A percentile compares a stretch with the other conserved stretches of the same genome.
These are phyloP conservation scores for Frieseomelitta varia DNA, from an alignment of 1,140 invertebrate genomes.

Conservation along the genomic window DNA sequence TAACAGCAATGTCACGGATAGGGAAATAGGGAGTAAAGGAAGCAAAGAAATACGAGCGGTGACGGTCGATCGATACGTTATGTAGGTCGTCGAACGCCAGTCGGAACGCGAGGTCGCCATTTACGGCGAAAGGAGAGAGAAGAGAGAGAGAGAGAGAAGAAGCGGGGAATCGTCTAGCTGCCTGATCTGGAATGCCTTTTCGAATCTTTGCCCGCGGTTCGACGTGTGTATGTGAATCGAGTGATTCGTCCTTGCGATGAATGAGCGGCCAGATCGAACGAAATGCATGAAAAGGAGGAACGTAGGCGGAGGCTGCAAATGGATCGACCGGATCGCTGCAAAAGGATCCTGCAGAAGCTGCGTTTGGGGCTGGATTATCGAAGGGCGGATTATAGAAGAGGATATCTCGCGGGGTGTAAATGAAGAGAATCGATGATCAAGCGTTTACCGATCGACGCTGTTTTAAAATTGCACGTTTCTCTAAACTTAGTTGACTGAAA, in stretches of 20 bases:
- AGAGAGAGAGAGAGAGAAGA: neutral
- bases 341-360: neutral
- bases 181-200: slow-evolving; percentile 30
- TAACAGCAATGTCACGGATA: slow-evolving; percentile 47
- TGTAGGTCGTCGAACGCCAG: slow-evolving; percentile 28
- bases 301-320: neutral
- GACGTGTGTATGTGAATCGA: slow-evolving; percentile 14
- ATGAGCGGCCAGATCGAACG: neutral
- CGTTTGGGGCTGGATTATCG: neutral
- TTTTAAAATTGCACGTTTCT: neutral
- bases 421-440: neutral
- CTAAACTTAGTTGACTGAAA: neutral
- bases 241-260: slow-evolving; percentile 9
- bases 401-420: neutral
- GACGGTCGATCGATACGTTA: slow-evolving; percentile 49
- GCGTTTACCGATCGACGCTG: neutral
- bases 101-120: neutral
- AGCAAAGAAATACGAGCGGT: slow-evolving; percentile 50
- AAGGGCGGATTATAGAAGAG: too few species aligned
- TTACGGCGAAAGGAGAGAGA: neutral
- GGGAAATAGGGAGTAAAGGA: slow-evolving; percentile 29
- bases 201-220: slow-evolving; percentile 10
- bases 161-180: neutral
- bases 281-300: neutral
- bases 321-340: neutral